Percentiles rank a stretch among this genome's conserved stretches.
phyloP scores from a whole-genome alignment of 2,888 invertebrate genomes.

The Drosophila peninsularis region DNA sequence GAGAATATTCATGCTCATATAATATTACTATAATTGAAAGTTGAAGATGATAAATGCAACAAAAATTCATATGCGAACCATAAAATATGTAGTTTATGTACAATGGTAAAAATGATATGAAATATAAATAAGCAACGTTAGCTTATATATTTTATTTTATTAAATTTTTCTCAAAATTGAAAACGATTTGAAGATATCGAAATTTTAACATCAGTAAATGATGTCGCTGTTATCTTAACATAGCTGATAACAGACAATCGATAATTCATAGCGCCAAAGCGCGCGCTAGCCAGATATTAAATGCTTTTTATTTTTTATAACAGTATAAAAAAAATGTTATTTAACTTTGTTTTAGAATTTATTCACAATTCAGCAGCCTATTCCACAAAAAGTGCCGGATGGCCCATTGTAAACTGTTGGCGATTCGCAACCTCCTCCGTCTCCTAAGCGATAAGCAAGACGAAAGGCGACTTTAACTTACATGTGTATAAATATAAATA shows the following conservation, averaged over 20 bases:
- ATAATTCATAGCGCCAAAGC: not conserved
- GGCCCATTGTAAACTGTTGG: slow-evolving; percentile 11
- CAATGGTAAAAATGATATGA: not conserved
- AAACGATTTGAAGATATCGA: not conserved
- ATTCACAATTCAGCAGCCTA: not conserved
- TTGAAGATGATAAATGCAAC: slow-evolving; percentile 12
- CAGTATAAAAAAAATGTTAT: not conserved
- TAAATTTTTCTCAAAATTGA: not conserved
- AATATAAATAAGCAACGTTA: not conserved
- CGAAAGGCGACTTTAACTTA: slow-evolving; percentile 6
- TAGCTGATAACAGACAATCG: slow-evolving; percentile 2
- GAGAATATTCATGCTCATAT: not conserved
- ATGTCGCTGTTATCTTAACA: slow-evolving; percentile 11
- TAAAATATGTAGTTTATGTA: not conserved
- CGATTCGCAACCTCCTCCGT: slow-evolving; percentile 2
- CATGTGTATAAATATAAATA: not conserved
- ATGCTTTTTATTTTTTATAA: not conserved
- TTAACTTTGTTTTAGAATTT: no score
- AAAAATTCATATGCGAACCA: not conserved
- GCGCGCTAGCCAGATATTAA: not conserved
- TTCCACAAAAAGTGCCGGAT: slow-evolving; percentile 9
- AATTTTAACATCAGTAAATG: slow-evolving; percentile 6
- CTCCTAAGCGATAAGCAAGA: slow-evolving; percentile 21
- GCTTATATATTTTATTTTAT: not conserved
- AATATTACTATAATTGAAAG: slow-evolving; percentile 2